These are phyloP conservation scores for Gnatocerus cornutus DNA, from an alignment of 2,888 invertebrate species.

Conservation along the genomic window DNA sequence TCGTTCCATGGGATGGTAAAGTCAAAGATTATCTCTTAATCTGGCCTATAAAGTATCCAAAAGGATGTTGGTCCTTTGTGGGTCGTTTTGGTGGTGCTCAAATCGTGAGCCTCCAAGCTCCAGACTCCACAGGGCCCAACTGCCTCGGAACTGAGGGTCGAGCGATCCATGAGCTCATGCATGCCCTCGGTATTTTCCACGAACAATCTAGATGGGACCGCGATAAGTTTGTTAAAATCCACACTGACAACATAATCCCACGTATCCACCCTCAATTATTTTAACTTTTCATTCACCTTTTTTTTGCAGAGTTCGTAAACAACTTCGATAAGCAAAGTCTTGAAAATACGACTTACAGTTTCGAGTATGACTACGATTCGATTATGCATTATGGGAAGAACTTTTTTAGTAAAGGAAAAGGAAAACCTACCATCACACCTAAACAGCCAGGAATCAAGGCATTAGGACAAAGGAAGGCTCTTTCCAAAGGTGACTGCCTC, in stretches of 20 bases:
- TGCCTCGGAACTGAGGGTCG: slow-evolving; percentile 81
- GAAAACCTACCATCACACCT: slow-evolving; percentile 77
- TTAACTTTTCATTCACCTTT: background rate
- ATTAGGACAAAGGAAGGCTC: slow-evolving; percentile 77
- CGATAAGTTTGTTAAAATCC: slow-evolving; percentile 80
- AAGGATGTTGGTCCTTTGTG: slow-evolving; percentile 85
- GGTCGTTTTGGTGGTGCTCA: slow-evolving; percentile 84
- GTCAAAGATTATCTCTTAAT: slow-evolving; percentile 78
- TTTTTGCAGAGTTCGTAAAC: slow-evolving; percentile 72
- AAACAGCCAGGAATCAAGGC: slow-evolving; percentile 72
- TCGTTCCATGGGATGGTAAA: slow-evolving; percentile 79
- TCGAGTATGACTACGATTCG: slow-evolving; percentile 84
- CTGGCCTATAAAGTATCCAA: slow-evolving; percentile 79
- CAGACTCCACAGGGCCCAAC: slow-evolving; percentile 76
- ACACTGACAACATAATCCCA: slow-evolving; percentile 79
- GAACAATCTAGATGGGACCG: slow-evolving; percentile 86
- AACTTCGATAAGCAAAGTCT: slow-evolving; percentile 80
- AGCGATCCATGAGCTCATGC: slow-evolving; percentile 87
- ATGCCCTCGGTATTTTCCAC: slow-evolving; percentile 87
- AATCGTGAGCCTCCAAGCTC: slow-evolving; percentile 80
- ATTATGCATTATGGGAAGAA: slow-evolving; percentile 85
- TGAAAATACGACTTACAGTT: slow-evolving; percentile 78
- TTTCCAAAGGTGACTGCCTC: slow-evolving; percentile 80
- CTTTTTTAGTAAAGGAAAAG: slow-evolving; percentile 78
- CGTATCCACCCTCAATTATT: slow-evolving; percentile 67